phyloP scores from a whole-genome alignment of 1,140 invertebrate genomes.

The Andrena cerasifolii region DNA sequence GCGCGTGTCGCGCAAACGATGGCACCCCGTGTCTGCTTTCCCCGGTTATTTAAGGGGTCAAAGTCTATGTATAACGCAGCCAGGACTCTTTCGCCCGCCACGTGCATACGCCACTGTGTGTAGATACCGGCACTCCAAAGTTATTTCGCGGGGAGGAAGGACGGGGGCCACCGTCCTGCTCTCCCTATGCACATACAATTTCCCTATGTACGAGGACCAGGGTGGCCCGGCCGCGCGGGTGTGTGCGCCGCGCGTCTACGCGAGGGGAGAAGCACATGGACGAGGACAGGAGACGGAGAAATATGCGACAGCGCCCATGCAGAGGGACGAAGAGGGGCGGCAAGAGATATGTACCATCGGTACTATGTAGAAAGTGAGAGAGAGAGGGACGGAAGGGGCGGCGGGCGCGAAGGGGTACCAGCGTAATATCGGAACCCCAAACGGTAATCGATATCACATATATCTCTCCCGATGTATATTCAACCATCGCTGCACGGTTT shows the following conservation, averaged over 20 bases:
- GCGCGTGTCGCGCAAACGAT: slow-evolving; percentile 23
- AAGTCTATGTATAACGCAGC: slow-evolving; percentile 26
- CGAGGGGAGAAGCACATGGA: slow-evolving; percentile 42
- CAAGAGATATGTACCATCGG: slow-evolving; percentile 30
- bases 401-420: slow-evolving; percentile 62
- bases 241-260: slow-evolving; percentile 16
- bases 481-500: slow-evolving; percentile 65
- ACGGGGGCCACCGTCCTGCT: slow-evolving; percentile 14
- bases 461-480: slow-evolving; percentile 75
- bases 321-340: slow-evolving; percentile 19
- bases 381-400: slow-evolving; percentile 44
- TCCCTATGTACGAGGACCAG: slow-evolving; percentile 43
- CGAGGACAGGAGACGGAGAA: slow-evolving; percentile 44
- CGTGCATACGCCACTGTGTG: slow-evolving; percentile 41
- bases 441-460: slow-evolving; percentile 79
- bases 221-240: no score
- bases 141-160: slow-evolving; percentile 54
- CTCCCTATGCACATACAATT: slow-evolving; percentile 55
- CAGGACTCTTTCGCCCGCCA: slow-evolving; percentile 30
- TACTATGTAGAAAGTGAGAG: slow-evolving; percentile 46
- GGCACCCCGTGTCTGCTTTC: slow-evolving; percentile 6
- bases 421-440: slow-evolving; percentile 77
- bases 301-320: slow-evolving; percentile 48
- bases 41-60: slow-evolving; percentile 54
- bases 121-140: slow-evolving; percentile 56